A percentile compares a stretch with the other conserved stretches of the same genome.
These are phyloP conservation scores for Pseudomyrmex gracilis DNA, from an alignment of 1,140 invertebrate species.

Conservation along the genomic window DNA sequence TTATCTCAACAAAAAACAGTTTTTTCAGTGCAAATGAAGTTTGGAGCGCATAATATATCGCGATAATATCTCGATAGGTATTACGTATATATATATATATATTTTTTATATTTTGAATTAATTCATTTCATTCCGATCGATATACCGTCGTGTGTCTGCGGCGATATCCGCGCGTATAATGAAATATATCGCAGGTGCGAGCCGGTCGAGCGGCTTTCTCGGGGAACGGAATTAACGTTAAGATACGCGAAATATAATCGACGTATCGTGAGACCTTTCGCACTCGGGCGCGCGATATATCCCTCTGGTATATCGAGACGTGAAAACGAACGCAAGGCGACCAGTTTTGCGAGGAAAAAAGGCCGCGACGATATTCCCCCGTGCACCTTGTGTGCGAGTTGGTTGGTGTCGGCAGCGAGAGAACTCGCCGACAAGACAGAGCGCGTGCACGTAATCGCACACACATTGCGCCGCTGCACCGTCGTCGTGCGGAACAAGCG, in stretches of 20 bases:
- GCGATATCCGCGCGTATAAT: not conserved
- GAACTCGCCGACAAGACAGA: slow-evolving; percentile 21
- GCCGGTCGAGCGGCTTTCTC: slow-evolving; percentile 34
- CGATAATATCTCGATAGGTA: slow-evolving; percentile 7
- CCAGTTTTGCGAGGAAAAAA: not conserved
- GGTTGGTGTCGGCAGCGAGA: slow-evolving; percentile 44
- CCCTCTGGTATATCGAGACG: not conserved
- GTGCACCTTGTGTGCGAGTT: slow-evolving; percentile 50
- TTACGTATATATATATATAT: too few relatives aligned
- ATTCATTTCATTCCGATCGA: slow-evolving; percentile 41
- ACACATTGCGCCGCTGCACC: slow-evolving; percentile 17
- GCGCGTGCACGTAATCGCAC: slow-evolving; percentile 18
- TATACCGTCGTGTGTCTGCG: not conserved
- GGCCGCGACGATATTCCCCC: slow-evolving; percentile 48
- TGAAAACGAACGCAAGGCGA: slow-evolving; percentile 33
- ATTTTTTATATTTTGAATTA: slow-evolving; percentile 32
- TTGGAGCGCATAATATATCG: too few relatives aligned
- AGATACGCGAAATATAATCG: slow-evolving; percentile 35
- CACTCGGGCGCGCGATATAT: slow-evolving; percentile 48
- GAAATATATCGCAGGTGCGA: slow-evolving; percentile 39
- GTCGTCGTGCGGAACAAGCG: slow-evolving; percentile 42
- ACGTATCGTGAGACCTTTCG: slow-evolving; percentile 42
- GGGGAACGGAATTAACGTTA: slow-evolving; percentile 2
- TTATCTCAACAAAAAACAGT: too few relatives aligned
- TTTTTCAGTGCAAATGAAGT: not conserved